Base-by-base conservation (phyloP, 1,140 invertebrate species). In the Coenobita brevimanus region DNA sequence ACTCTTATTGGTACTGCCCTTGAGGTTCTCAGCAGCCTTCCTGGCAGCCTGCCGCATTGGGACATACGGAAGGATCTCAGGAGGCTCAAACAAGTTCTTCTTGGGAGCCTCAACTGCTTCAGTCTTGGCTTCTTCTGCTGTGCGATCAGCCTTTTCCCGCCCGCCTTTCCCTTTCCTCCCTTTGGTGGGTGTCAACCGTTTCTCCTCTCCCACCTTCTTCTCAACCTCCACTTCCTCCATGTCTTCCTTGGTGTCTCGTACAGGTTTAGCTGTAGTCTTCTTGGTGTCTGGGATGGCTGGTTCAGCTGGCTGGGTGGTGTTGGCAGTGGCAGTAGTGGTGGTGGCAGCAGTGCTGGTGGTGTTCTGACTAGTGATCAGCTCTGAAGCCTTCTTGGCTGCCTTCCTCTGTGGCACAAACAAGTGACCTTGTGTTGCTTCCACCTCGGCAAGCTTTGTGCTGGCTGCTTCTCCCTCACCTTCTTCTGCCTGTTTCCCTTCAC, bases 31-130 rank as follows among this genome's bases (percentile, higher is more conserved):
- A 15, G 96, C 96, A 2, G 97, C 97, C 92, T 98, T 98, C 92
- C 97, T 97, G 50, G 97, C 97, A 3, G 97, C 97, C 93, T 97
- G 96, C 57, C 97, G 93, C 92, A 97, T 97, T 0, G 97, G 97
- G 54, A 98, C 97, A 92, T 97, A 97, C 1, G 96, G 95, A 24
- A 97, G 93, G 89, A 96, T 95, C 91, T 97, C 96, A 84, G 88
- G 87, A 3, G 87, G 87, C 69, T 90, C 89, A 87, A 90, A 90
- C 4, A 90, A 54, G 38, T 75, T 87, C 78, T 90, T 90, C 60
- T 90, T 90, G 36, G 88, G 83, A 41, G 67, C 57, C 50, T 89
- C 83, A 27, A 94, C 94, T 43, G 67, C 24, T 33, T 85, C 86
- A 41, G 57, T 73, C 17, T 73, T 75, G 24, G 54, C 33, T 33